Evolutionary conservation across 2,113 vertebrate species (phyloP).

Genomic region (Acanthisitta chloris): DNA sequence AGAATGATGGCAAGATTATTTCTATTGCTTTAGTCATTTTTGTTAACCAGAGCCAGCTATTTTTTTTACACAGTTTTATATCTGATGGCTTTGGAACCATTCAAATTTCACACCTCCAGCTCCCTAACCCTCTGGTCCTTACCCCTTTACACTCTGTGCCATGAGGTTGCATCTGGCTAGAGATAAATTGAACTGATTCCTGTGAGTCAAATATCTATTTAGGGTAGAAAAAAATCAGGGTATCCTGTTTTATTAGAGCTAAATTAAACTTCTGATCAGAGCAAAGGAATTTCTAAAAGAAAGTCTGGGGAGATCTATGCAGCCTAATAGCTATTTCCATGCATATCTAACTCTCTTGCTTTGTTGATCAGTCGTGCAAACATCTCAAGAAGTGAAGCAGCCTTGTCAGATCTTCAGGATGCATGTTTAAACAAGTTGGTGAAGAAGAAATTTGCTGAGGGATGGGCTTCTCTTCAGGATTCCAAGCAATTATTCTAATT

Average conservation of each 20-base stretch:
- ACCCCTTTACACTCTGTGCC: fast-evolving
- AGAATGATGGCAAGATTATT: background rate
- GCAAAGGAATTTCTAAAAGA: background rate
- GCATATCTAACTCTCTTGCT: background rate
- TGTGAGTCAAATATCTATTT: background rate
- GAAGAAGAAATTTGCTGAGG: background rate
- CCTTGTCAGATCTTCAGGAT: background rate
- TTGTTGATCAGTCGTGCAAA: background rate
- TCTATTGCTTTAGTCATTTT: background rate
- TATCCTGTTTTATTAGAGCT: background rate
- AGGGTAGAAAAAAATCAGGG: background rate
- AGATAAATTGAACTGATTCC: background rate
- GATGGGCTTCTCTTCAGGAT: background rate
- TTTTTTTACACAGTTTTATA: background rate
- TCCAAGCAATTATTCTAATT: background rate
- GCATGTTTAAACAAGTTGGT: background rate
- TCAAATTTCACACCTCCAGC: background rate
- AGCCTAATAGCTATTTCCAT: background rate
- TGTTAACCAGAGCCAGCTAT: background rate
- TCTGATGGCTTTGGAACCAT: background rate
- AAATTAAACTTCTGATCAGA: background rate
- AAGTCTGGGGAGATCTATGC: background rate
- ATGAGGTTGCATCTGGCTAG: background rate
- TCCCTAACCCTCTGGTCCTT: fast-evolving
- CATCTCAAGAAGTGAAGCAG: background rate